A percentile compares a stretch with the other conserved stretches of the same genome.
Evolutionary conservation across 1,140 invertebrate species (phyloP).

Genomic region (Tetragonula clypearis): DNA sequence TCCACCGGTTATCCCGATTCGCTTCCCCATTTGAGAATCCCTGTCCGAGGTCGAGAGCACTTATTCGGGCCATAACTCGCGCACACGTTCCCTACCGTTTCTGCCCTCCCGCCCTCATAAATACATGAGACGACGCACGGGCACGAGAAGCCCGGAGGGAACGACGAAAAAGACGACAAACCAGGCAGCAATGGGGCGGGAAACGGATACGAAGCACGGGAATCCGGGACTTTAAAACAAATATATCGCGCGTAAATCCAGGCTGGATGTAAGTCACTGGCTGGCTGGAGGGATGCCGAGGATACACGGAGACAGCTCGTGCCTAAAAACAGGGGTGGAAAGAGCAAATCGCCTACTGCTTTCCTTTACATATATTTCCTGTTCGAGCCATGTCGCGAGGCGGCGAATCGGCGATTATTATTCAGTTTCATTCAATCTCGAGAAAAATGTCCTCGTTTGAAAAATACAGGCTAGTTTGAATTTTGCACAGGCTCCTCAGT

Average conservation of each 20-base stretch:
- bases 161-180: slow-evolving; percentile 54
- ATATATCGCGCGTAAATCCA: slow-evolving; percentile 82
- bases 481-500: no score
- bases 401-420: no score
- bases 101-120: slow-evolving; percentile 77
- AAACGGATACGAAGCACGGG: slow-evolving; percentile 51
- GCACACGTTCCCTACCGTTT: slow-evolving; percentile 73
- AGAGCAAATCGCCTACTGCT: slow-evolving; percentile 77
- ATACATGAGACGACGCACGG: slow-evolving; percentile 67
- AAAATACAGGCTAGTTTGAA: no score
- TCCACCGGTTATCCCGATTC: slow-evolving; percentile 5
- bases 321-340: slow-evolving; percentile 45
- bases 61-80: slow-evolving; percentile 80
- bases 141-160: slow-evolving; percentile 27
- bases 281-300: slow-evolving; percentile 16
- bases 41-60: slow-evolving; percentile 77
- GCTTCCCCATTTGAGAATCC: slow-evolving; percentile 69
- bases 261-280: slow-evolving; percentile 67
- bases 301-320: slow-evolving; percentile 27
- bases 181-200: slow-evolving; percentile 47
- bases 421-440: no score
- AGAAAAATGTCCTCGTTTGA: no score
- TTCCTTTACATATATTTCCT: slow-evolving; percentile 80
- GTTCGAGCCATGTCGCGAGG: slow-evolving; percentile 47
- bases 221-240: slow-evolving; percentile 81